Evolutionary conservation across 2,888 invertebrate species (phyloP).

Genomic region (Troides aeacus): DNA sequence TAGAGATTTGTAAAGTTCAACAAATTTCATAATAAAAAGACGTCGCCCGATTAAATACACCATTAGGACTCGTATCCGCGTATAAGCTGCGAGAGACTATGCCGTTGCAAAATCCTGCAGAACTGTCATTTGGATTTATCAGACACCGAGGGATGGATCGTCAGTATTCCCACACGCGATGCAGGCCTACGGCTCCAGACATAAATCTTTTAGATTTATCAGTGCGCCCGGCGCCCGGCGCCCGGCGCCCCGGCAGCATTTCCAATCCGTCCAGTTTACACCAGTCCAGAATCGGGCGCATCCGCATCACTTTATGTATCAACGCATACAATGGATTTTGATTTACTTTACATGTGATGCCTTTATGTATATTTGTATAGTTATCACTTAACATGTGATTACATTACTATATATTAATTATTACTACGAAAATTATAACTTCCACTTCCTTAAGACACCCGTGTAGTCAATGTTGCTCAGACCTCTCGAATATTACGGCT

Average conservation of each 20-base stretch:
- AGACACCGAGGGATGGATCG: slow-evolving; percentile 21
- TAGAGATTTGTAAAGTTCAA: no score
- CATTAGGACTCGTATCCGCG: slow-evolving; percentile 19
- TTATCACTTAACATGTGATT: no score
- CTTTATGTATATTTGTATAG: no score
- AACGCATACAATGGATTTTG: no score
- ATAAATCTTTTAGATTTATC: slow-evolving; percentile 42
- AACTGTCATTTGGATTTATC: slow-evolving; percentile 25
- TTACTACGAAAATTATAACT: no score
- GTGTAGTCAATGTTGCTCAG: no score
- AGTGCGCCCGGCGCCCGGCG: slow-evolving; percentile 30
- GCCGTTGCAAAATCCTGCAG: slow-evolving; percentile 26
- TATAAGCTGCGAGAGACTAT: slow-evolving; percentile 24
- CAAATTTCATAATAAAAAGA: background rate
- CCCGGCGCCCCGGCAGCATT: slow-evolving; percentile 29
- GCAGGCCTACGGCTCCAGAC: slow-evolving; percentile 29
- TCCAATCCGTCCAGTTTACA: slow-evolving; percentile 1
- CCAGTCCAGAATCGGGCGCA: no score
- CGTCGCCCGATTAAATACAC: slow-evolving; percentile 3
- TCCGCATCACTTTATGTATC: no score
- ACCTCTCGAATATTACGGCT: no score
- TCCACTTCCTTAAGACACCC: no score
- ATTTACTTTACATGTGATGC: no score
- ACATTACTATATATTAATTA: no score
- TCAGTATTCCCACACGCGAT: slow-evolving; percentile 25